Conservation (phyloP, 1,140 invertebrate genomes). For the Aleiodes sp. region DNA sequence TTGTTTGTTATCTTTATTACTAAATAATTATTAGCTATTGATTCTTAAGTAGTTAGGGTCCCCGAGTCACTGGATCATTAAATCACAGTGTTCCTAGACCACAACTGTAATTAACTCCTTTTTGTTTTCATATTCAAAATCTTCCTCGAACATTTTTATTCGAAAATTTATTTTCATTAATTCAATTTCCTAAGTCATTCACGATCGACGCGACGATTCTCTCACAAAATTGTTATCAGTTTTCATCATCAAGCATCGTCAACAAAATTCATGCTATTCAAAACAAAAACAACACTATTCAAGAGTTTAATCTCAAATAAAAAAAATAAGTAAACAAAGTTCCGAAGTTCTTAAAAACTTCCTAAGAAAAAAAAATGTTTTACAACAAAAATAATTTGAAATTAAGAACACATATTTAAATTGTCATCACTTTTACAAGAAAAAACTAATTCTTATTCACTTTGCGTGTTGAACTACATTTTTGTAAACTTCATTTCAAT, state of each 20-base stretch:
- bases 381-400: too few species aligned
- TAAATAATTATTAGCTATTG: constrained; percentile 32
- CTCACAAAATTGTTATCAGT: too few species aligned
- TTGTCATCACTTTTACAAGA: too few species aligned
- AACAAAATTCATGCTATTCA: constrained; percentile 31
- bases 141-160: constrained; percentile 30
- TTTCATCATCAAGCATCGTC: constrained; percentile 17
- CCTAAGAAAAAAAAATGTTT: too few species aligned
- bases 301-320: not conserved
- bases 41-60: constrained; percentile 50
- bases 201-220: constrained; percentile 12
- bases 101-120: constrained; percentile 13
- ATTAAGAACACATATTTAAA: too few species aligned
- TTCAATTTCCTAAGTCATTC: constrained; percentile 11
- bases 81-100: constrained; percentile 36
- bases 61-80: constrained; percentile 47
- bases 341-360: not conserved
- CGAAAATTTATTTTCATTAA: constrained; percentile 12
- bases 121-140: constrained; percentile 7
- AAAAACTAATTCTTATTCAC: too few species aligned
- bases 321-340: constrained; percentile 8
- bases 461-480: too few species aligned
- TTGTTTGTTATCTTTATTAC: not conserved
- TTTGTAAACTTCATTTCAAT: too few species aligned
- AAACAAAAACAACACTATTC: constrained; percentile 24